These are phyloP conservation scores for Eclectus roratus DNA, from an alignment of 2,113 vertebrate species.

Conservation along the genomic window DNA sequence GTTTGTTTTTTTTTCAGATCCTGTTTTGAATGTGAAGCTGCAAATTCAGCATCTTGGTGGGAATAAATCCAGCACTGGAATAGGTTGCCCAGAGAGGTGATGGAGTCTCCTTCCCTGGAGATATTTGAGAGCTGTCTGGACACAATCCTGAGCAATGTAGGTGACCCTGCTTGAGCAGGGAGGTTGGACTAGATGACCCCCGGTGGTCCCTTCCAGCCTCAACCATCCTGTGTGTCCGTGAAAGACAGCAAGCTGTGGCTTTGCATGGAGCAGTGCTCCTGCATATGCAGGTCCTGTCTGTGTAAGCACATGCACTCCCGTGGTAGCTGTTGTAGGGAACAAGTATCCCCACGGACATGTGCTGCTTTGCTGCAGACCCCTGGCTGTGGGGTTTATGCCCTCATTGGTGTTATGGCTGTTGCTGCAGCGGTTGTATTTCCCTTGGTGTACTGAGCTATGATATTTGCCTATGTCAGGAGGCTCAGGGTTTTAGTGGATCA, in stretches of 20 bases:
- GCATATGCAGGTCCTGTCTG: fast-evolving
- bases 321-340: fast-evolving
- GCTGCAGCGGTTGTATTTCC: background rate
- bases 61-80: background rate
- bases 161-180: background rate
- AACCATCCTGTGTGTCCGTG: background rate
- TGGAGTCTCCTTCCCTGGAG: background rate
- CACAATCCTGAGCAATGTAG: background rate
- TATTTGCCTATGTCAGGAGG: background rate
- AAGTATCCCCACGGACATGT: fast-evolving
- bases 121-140: background rate
- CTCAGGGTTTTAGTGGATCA: background rate
- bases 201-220: background rate
- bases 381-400: background rate
- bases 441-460: background rate
- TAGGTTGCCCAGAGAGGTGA: background rate
- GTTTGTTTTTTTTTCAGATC: background rate
- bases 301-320: fast-evolving
- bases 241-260: background rate
- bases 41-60: background rate
- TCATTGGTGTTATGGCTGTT: fast-evolving
- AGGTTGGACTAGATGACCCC: background rate
- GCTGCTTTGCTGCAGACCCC: background rate
- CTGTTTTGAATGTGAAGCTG: background rate
- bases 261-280: background rate